Base-by-base conservation (phyloP, 2,797 vertebrate species). In the Xiphophorus birchmanni region DNA sequence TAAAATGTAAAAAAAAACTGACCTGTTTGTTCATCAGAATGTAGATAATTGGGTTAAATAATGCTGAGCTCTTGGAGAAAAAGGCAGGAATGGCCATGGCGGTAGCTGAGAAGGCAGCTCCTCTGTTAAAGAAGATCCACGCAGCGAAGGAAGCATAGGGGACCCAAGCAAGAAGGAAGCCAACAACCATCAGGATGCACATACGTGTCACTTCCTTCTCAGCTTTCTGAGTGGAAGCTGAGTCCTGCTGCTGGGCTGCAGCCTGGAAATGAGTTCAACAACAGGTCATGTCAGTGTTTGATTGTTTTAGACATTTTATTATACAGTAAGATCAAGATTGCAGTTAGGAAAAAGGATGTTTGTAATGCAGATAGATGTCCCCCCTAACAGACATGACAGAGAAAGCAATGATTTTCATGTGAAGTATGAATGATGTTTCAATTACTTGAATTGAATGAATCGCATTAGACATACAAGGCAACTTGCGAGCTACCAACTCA, bases 231-330 rank as follows among this genome's bases (percentile, higher is more conserved):
- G 96, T 97, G 0, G 95, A 96, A 26, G 93, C 96, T 0, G 96
- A 97, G 71, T 97, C 96, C 82, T 97, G 96, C 87, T 97, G 97
- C 88, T 97, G 95, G 2, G 96, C 93, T 1, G 96, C 96, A 74
- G 96, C 96, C 97, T 97, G 82, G 1, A 63, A 79, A 79, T 35
- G 17, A 74, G 32, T 45, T 26, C 7, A 26, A 60, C 29, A 23
- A 45, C 32, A 58, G 21, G 5, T n/a, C 15, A 48, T 37, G 32
- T 40, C 8, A 35, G n/a, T 42, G 29, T 37, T 37, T 37, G 5
- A 40, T 12, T 23, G 18, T 40, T 63, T 35, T 40, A 40, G 18
- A 42, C 23, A 42, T 42, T 69, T 69, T 42, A 29, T 29, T n/a
- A 7, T 15, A 45, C 12, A 29, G 42, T 72, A 7, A 45, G 26